Evolutionary conservation across 2,888 invertebrate species (phyloP), one percentile per base, ranked within the genome.

Genomic region (Harpalus rubripes): DNA sequence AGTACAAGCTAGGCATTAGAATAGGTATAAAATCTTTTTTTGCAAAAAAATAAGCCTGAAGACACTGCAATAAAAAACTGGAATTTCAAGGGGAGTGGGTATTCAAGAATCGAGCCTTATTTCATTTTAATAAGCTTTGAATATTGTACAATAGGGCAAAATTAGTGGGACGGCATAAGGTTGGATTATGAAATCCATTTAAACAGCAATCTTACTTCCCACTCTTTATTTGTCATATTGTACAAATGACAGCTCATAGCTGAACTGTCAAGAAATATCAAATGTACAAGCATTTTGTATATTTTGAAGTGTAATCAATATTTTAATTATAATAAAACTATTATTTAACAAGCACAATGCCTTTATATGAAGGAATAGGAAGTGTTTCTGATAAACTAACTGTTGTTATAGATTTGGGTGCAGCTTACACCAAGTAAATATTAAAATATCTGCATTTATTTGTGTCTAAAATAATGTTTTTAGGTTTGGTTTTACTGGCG

Each of bases 401-500:
- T 12, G 96, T 98, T 0, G 96, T 98, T 15, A 90, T 98, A 86
- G 98, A 99, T 90, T 95, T 99, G 86, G 98, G 98, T 74, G 93
- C 94, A 61, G 97, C 97, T 18, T 98, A 96, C 89, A 98, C 98
- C 0, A 98, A 98, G 98, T 98, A 92, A 26, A 52, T 39, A 52
- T 12, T 80, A 86, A 82, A 88, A 87, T 84, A 32, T 85, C 58
- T 78, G 32, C n/a, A 15, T 22, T 78, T 78, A 26, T 12, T 58
- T 78, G 39, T 16, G 4, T 12, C 15, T 58, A 12, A 58, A n/a
- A 22, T 15, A 32, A 15, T 68, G 65, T 32, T 89, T 91, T 44
- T 87, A 98, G 98, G 91, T 96, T 97, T 90, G 98, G 98, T 32
- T 97, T 98, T 91, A 96, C 97, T 39, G 97, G 97, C 8, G 98